Conservation (phyloP, 2,113 vertebrate genomes). For the Pachypanchax playfairii region DNA sequence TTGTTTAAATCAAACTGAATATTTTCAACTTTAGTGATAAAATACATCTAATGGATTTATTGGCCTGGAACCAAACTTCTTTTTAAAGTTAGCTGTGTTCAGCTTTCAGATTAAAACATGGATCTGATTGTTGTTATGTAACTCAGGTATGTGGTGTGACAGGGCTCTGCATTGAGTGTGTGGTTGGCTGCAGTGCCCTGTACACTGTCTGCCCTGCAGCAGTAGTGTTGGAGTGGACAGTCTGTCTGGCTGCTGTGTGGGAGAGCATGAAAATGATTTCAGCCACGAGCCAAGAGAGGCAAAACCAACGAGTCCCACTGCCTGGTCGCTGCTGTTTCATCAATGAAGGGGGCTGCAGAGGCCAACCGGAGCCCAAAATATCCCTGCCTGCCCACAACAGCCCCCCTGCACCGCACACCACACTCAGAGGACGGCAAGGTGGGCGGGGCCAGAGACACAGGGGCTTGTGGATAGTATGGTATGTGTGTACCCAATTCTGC, state of each 20-base stretch:
- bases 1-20: too few relatives aligned
- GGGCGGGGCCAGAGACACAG: conserved; percentile 27
- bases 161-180: conserved; percentile 41
- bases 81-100: too few relatives aligned
- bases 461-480: conserved; percentile 9
- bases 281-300: conserved; percentile 63
- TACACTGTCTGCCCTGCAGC: conserved; percentile 45
- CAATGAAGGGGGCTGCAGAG: conserved; percentile 44
- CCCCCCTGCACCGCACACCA: conserved; percentile 53
- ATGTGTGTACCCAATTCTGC: conserved; percentile 48
- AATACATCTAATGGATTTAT: too few relatives aligned
- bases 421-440: conserved; percentile 51
- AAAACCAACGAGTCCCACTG: conserved; percentile 66
- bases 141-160: conserved; percentile 9
- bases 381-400: conserved; percentile 36
- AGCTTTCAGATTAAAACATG: too few relatives aligned
- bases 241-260: conserved; percentile 69
- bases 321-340: conserved; percentile 44
- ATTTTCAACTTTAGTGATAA: too few relatives aligned
- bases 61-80: too few relatives aligned
- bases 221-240: conserved; percentile 54
- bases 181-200: conserved; percentile 44
- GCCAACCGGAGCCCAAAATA: conserved; percentile 50
- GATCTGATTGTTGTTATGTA: too few relatives aligned
- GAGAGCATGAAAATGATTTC: conserved; percentile 48